Conservation (phyloP, 2,888 invertebrate genomes). For the Cinara cedri region DNA sequence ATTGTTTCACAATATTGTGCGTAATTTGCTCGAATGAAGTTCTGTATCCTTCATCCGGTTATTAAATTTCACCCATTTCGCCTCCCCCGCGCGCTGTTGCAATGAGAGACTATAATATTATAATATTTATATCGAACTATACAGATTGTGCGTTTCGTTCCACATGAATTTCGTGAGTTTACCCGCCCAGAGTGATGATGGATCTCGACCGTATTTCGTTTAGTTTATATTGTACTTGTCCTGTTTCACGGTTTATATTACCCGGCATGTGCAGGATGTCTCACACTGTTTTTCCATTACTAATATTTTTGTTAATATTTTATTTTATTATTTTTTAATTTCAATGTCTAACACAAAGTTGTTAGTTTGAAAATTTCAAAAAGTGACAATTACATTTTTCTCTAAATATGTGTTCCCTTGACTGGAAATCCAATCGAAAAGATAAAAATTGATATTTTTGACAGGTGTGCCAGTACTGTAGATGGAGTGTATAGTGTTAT, state of each 20-base stretch:
- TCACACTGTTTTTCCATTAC: too few relatives aligned
- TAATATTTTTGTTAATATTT: too few relatives aligned
- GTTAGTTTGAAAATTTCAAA: neutral
- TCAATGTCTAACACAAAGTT: too few relatives aligned
- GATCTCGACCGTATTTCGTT: slow-evolving; percentile 4
- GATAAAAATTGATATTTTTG: too few relatives aligned
- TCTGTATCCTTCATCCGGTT: neutral
- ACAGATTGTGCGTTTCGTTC: slow-evolving; percentile 1
- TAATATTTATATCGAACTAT: too few relatives aligned
- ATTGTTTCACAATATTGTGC: neutral
- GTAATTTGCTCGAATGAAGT: neutral
- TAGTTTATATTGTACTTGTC: neutral
- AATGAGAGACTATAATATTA: neutral
- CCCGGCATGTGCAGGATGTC: neutral
- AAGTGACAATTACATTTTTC: neutral
- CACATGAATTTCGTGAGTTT: slow-evolving; percentile 35
- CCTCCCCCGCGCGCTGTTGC: neutral
- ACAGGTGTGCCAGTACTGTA: too few relatives aligned
- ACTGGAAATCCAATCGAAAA: too few relatives aligned
- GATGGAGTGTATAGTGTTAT: too few relatives aligned
- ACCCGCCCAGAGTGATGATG: slow-evolving; percentile 1
- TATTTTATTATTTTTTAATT: too few relatives aligned
- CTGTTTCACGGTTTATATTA: neutral
- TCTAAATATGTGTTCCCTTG: too few relatives aligned
- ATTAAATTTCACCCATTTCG: neutral